phyloP scores from a whole-genome alignment of 2,113 vertebrate genomes.

The Callaeas wilsoni region DNA sequence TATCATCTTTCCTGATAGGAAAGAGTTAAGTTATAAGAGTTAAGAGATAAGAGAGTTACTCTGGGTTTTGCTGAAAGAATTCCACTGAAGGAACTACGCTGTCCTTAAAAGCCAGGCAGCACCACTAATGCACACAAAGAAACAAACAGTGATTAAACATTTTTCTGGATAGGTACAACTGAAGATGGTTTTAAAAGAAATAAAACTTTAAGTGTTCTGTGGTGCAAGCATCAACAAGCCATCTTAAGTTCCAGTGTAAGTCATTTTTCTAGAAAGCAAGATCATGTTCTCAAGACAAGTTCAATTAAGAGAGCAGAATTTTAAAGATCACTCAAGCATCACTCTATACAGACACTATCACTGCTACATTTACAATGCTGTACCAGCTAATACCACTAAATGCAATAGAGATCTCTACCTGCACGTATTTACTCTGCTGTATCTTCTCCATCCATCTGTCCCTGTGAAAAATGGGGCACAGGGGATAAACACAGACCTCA shows the following conservation, averaged over 20 bases:
- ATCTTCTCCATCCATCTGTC: neutral
- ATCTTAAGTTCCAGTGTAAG: neutral
- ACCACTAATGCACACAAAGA: neutral
- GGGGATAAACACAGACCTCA: neutral
- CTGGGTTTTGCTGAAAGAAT: neutral
- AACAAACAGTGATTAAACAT: neutral
- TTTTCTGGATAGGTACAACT: neutral
- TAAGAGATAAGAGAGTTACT: neutral
- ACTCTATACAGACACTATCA: neutral
- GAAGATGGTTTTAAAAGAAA: neutral
- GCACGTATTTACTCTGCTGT: neutral
- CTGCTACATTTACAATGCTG: neutral
- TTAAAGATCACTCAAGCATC: neutral
- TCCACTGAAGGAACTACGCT: accelerated
- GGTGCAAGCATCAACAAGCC: neutral
- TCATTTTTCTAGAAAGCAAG: neutral
- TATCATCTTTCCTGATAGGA: neutral
- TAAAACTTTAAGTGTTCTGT: neutral
- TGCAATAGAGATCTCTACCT: neutral
- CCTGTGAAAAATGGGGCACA: neutral
- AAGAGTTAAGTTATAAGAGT: too few relatives aligned
- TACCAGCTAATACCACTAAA: neutral
- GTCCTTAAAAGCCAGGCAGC: slow-evolving; percentile 2
- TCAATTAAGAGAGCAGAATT: neutral
- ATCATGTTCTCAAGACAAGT: neutral